These are phyloP conservation scores for Sebastes schlegelii DNA, from an alignment of 2,113 vertebrate species.

Conservation along the genomic window DNA sequence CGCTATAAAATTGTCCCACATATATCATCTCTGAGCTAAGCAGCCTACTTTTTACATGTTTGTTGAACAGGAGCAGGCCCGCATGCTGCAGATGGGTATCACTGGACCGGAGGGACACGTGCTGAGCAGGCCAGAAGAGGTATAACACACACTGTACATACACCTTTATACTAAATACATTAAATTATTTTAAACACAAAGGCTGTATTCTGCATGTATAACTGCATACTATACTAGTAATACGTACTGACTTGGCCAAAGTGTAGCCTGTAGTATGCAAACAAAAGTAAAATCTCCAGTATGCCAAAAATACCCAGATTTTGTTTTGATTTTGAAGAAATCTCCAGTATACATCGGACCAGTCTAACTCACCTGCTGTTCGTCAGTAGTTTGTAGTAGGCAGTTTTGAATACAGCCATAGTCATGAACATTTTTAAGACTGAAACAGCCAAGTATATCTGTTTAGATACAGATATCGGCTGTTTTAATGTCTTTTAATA, in stretches of 20 bases:
- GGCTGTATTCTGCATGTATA: no score
- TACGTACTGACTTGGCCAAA: no score
- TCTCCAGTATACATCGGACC: no score
- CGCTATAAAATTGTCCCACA: not conserved
- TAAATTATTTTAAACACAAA: not conserved
- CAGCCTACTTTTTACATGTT: conserved; percentile 19
- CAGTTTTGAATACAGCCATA: no score
- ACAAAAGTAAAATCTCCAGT: no score
- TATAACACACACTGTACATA: conserved; percentile 58
- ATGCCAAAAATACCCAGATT: no score
- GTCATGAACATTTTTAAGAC: not conserved
- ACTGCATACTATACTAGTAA: no score
- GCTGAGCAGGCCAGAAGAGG: conserved; percentile 96
- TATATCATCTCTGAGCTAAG: conserved; percentile 14
- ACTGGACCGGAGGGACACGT: conserved; percentile 96
- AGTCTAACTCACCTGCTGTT: no score
- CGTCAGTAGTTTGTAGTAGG: no score
- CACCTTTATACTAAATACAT: not conserved
- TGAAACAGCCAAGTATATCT: not conserved
- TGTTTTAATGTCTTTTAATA: not conserved
- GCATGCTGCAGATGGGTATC: conserved; percentile 96
- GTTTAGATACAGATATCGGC: not conserved
- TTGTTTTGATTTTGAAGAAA: no score
- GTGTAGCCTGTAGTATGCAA: no score
- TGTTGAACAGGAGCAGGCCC: conserved; percentile 89